These are phyloP conservation scores for Discoglossus pictus DNA, from an alignment of 2,797 vertebrate species.

Conservation along the genomic window DNA sequence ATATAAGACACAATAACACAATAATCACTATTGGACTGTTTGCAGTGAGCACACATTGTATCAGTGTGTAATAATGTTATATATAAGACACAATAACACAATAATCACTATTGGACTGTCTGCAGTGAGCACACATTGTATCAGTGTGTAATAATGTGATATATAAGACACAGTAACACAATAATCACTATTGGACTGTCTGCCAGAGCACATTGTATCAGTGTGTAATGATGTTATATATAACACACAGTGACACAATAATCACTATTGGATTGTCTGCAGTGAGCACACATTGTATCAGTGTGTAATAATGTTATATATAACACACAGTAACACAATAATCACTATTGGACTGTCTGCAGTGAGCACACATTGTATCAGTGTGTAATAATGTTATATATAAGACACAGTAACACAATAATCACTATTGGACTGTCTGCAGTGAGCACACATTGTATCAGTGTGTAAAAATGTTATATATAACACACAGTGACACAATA, in stretches of 20 bases:
- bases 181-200: slow-evolving; percentile 16
- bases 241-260: too few species aligned
- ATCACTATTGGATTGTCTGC: slow-evolving; percentile 23
- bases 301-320: too few species aligned
- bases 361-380: not conserved
- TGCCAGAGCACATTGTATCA: not conserved
- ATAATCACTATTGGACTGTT: slow-evolving; percentile 16
- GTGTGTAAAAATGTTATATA: too few species aligned
- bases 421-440: slow-evolving; percentile 21
- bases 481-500: too few species aligned
- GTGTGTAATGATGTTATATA: too few species aligned
- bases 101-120: slow-evolving; percentile 16
- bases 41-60: slow-evolving; percentile 8
- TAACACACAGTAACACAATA: too few species aligned
- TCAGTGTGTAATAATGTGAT: not conserved
- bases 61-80: not conserved
- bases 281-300: not conserved
- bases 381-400: too few species aligned
- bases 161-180: too few species aligned
- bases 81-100: too few species aligned
- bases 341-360: slow-evolving; percentile 21
- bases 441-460: not conserved
- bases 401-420: too few species aligned
- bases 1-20: too few species aligned
- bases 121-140: slow-evolving; percentile 8